Conservation (phyloP, 2,113 vertebrate species). For the Leptobrachium leishanense region DNA sequence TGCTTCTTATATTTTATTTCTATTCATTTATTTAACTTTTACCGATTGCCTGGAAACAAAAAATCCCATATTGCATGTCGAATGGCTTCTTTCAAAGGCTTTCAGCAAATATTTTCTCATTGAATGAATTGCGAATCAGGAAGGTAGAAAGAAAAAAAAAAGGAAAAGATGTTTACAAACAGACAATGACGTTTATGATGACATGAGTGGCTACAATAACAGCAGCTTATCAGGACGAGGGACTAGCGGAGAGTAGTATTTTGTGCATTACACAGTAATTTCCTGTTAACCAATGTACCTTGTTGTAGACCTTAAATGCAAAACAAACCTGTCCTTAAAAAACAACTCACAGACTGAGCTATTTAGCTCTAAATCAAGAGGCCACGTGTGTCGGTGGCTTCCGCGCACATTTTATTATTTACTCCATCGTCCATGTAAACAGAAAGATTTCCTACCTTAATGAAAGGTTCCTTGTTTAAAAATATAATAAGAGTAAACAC, state of each 20-base stretch:
- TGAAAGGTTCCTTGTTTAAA: too few relatives aligned
- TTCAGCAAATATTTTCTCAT: conserved; percentile 66
- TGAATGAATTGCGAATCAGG: conserved; percentile 57
- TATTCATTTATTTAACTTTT: conserved; percentile 38
- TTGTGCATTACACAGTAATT: conserved; percentile 67
- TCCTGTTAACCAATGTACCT: conserved; percentile 78
- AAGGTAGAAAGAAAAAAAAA: background rate
- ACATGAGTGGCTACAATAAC: conserved; percentile 57
- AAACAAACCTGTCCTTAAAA: conserved; percentile 62
- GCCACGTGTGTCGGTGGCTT: conserved; percentile 31
- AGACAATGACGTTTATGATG: conserved; percentile 61
- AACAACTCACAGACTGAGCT: conserved; percentile 57
- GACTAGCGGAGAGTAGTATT: conserved; percentile 60
- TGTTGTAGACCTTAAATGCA: conserved; percentile 69
- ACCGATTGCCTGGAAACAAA: conserved; percentile 51
- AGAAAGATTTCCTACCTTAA: background rate
- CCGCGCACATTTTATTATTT: too few relatives aligned
- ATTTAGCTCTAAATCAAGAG: conserved; percentile 52
- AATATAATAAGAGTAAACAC: too few relatives aligned
- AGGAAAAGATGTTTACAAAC: conserved; percentile 61
- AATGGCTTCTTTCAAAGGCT: conserved; percentile 55
- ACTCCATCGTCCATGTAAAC: background rate
- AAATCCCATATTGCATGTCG: conserved; percentile 52
- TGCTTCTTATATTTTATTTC: conserved; percentile 34
- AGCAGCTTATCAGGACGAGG: conserved; percentile 58